Evolutionary conservation across 1,140 invertebrate species (phyloP), one percentile per base, ranked within the genome.

Genomic region (Vollenhovia emeryi): DNA sequence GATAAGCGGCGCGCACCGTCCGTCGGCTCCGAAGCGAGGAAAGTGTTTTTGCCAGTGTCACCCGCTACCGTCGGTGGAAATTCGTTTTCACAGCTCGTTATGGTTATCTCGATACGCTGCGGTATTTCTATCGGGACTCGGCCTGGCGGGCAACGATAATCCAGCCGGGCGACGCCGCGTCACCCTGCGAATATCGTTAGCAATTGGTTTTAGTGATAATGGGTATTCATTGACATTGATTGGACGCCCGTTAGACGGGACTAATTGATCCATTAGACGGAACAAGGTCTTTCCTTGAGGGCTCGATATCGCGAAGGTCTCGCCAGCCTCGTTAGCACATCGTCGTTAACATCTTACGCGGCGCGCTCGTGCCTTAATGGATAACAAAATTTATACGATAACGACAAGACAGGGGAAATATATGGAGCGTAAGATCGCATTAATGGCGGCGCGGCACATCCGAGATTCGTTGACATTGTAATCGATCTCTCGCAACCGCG

Each of bases 181-280:
- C 62, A 71, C 40, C 66, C 50, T 57, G 50, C 43, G 69, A 88
- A 88, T 90, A 87, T 89, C 73, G 36, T 71, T 45, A 66, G 60
- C 66, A 84, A 89, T 89, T 86, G 84, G 50, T 90, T 87, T 83
- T 69, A 75, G 52, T 57, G 75, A 59, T 90, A 88, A 90, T 86
- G 75, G 73, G 52, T 79, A 60, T 86, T 82, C 86, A 85, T 89
- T 82, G 90, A 87, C 85, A 84, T 74, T 87, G 86, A 91, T 91
- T 87, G 82, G 85, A 74, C 66, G 60, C 59, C 62, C 45, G 30
- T 78, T 79, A 75, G 86, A 82, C 33, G 48, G 66, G 60, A 85
- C 80, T 91, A 91, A 90, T 91, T 89, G 89, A 82, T 85, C 84
- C 82, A 91, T 89, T 91, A 91, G 71, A 73, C 48, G 64, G n/a